These are phyloP conservation scores for Pollicipes pollicipes DNA, from an alignment of 1,140 invertebrate species.

Conservation along the genomic window DNA sequence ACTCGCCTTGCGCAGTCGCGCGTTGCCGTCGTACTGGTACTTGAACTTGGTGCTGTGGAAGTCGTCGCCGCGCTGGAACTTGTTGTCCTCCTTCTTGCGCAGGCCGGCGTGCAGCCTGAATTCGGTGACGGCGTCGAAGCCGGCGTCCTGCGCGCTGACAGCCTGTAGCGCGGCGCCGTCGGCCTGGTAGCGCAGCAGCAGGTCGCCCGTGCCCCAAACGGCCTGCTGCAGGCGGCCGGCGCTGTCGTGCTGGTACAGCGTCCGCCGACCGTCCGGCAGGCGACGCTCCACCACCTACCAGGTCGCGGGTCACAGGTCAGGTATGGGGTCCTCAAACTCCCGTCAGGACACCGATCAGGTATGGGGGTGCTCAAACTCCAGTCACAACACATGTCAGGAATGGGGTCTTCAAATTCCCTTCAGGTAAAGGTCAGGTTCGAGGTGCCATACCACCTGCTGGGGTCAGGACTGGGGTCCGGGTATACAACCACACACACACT, in stretches of 20 bases:
- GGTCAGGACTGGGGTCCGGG: too few species aligned
- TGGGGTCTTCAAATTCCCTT: too few species aligned
- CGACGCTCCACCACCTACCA: constrained; percentile 58
- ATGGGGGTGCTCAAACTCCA: too few species aligned
- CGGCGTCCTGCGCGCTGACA: constrained; percentile 63
- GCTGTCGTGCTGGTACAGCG: constrained; percentile 70
- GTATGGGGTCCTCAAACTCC: too few species aligned
- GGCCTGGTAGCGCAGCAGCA: constrained; percentile 72
- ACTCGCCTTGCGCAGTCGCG: constrained; percentile 62
- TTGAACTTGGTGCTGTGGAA: constrained; percentile 69
- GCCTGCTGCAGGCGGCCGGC: constrained; percentile 63
- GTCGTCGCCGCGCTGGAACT: constrained; percentile 63
- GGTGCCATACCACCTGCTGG: too few species aligned
- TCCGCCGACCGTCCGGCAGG: constrained; percentile 34
- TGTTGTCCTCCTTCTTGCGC: constrained; percentile 65
- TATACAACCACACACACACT: too few species aligned
- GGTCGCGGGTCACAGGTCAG: too few species aligned
- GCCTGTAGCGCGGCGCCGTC: constrained; percentile 62
- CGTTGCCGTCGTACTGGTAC: constrained; percentile 78
- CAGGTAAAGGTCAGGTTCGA: too few species aligned
- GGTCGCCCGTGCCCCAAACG: constrained; percentile 69
- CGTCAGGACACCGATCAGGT: too few species aligned
- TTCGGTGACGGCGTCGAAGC: constrained; percentile 51
- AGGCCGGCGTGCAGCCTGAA: constrained; percentile 80
- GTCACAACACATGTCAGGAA: too few species aligned